These are phyloP conservation scores for Ptychoptera contaminata DNA, from an alignment of 2,888 invertebrate species.

Conservation along the genomic window DNA sequence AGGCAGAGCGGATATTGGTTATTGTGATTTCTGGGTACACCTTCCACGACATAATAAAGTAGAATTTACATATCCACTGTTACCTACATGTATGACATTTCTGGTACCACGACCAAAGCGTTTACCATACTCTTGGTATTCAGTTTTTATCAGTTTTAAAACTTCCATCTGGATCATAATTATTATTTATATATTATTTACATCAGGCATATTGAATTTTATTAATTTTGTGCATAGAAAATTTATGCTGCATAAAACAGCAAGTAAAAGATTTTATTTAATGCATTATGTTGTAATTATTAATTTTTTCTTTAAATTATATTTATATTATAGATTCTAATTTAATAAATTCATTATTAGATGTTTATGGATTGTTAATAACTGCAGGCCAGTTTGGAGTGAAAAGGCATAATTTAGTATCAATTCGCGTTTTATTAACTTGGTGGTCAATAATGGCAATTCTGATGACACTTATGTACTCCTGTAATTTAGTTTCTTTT, in stretches of 20 bases:
- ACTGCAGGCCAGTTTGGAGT: no score
- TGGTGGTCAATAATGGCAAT: not conserved
- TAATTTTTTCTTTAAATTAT: no score
- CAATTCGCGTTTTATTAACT: not conserved
- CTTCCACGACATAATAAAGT: slow-evolving; percentile 1
- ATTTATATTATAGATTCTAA: no score
- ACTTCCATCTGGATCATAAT: not conserved
- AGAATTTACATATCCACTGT: slow-evolving; percentile 1
- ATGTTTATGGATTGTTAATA: no score
- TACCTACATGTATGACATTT: slow-evolving; percentile 2
- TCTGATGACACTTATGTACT: not conserved
- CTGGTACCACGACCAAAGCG: slow-evolving; percentile 1
- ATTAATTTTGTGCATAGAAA: no score
- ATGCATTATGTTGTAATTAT: no score
- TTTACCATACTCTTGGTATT: slow-evolving; percentile 2
- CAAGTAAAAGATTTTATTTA: no score
- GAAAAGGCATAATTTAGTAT: no score
- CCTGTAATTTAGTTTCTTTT: slow-evolving; percentile 2
- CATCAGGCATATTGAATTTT: no score
- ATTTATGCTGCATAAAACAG: no score
- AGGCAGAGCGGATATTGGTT: slow-evolving; percentile 1
- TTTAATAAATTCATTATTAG: no score
- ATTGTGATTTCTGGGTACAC: slow-evolving; percentile 2
- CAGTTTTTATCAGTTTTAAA: slow-evolving; percentile 1
- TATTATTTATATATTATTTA: no score